Evolutionary conservation across 2,113 vertebrate genomes (phyloP).

Genomic region (Cervus canadensis): DNA sequence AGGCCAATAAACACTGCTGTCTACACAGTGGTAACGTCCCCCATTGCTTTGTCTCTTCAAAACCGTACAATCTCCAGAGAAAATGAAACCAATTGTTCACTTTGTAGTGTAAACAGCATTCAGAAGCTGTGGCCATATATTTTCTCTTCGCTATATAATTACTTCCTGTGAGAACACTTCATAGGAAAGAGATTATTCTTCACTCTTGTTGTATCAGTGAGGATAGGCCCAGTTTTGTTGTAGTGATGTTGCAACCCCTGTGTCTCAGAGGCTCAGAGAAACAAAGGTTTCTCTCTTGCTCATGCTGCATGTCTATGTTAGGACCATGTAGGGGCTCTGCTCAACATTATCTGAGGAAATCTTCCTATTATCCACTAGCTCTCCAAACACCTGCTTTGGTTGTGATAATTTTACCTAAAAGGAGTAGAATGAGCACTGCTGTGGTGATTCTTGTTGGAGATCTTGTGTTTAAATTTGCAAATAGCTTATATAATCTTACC

Average conservation of each 20-base stretch:
- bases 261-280: not conserved
- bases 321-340: not conserved
- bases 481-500: not conserved
- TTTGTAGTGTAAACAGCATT: not conserved
- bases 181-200: not conserved
- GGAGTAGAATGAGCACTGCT: rapidly evolving
- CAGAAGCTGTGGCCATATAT: not conserved
- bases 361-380: not conserved
- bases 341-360: not conserved
- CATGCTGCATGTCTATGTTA: not conserved
- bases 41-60: not conserved
- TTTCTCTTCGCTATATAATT: not conserved
- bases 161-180: not conserved
- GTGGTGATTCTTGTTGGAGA: not conserved
- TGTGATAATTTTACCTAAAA: not conserved
- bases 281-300: not conserved
- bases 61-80: not conserved
- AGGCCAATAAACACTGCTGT: not conserved
- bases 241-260: not conserved
- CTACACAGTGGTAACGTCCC: not conserved
- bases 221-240: not conserved
- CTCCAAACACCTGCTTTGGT: not conserved
- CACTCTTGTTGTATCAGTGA: not conserved
- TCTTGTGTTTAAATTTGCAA: not conserved
- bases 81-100: not conserved